Conservation (phyloP, 2,888 invertebrate genomes). For the Acleris holmiana region DNA sequence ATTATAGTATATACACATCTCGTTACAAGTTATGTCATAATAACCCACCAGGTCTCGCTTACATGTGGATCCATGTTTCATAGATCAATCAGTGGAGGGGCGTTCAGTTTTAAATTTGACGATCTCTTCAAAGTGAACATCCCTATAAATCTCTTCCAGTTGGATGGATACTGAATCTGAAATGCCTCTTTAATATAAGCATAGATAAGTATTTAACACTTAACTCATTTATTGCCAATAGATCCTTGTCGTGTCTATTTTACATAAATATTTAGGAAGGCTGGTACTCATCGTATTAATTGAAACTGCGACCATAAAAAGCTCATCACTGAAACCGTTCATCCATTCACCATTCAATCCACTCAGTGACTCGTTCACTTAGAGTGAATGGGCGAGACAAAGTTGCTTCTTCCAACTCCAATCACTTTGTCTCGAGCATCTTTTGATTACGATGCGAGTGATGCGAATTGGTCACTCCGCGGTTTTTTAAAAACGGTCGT, state of each 20-base stretch:
- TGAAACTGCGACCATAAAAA: constrained; percentile 43
- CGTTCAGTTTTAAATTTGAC: too few relatives aligned
- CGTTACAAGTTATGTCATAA: too few relatives aligned
- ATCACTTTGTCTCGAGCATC: constrained; percentile 67
- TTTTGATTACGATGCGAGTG: constrained; percentile 31
- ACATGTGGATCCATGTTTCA: too few relatives aligned
- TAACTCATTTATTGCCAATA: background rate
- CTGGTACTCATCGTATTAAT: too few relatives aligned
- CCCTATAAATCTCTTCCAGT: too few relatives aligned
- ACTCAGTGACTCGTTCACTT: constrained; percentile 43
- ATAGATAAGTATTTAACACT: background rate
- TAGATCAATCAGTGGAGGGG: too few relatives aligned
- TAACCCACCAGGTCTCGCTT: too few relatives aligned
- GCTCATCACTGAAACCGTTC: constrained; percentile 50
- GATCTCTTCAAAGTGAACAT: too few relatives aligned
- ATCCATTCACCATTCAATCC: constrained; percentile 45
- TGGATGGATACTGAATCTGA: too few relatives aligned
- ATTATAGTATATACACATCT: too few relatives aligned
- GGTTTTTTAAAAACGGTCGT: background rate
- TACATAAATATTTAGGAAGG: background rate
- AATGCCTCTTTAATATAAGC: too few relatives aligned
- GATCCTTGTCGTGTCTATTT: background rate
- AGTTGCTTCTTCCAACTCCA: constrained; percentile 70
- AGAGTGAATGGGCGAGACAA: constrained; percentile 60
- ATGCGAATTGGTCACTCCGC: constrained; percentile 14